These are phyloP conservation scores for Chroicocephalus ridibundus DNA, from an alignment of 2,113 vertebrate species.

Conservation along the genomic window DNA sequence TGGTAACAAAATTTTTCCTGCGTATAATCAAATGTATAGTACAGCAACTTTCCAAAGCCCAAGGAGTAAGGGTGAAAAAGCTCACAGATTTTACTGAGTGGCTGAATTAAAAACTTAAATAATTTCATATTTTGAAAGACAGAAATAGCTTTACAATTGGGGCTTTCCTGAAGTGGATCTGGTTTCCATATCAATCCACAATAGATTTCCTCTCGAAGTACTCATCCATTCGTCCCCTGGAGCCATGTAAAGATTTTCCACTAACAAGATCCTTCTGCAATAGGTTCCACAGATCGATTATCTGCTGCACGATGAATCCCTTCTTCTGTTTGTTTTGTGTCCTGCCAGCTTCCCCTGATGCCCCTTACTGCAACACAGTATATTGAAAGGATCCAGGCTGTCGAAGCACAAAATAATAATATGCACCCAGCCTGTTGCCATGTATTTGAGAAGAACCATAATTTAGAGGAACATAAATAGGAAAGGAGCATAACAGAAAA, in stretches of 20 bases:
- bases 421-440: neutral
- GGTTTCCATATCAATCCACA: neutral
- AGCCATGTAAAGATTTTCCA: neutral
- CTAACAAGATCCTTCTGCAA: neutral
- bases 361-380: neutral
- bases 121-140: neutral
- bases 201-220: neutral
- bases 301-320: neutral
- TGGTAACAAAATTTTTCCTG: neutral
- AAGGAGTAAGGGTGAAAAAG: neutral
- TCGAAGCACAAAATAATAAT: neutral
- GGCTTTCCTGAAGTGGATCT: neutral
- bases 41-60: neutral
- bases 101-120: neutral
- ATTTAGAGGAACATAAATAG: neutral
- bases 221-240: neutral
- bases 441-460: neutral
- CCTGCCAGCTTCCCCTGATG: neutral
- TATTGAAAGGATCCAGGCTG: neutral
- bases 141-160: neutral
- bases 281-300: neutral
- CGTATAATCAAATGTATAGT: neutral
- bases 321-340: neutral
- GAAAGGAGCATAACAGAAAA: neutral
- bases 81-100: neutral